Evolutionary conservation across 2,888 invertebrate genomes (phyloP), one percentile per base, ranked within the genome.

Genomic region (Platynereis dumerilii): DNA sequence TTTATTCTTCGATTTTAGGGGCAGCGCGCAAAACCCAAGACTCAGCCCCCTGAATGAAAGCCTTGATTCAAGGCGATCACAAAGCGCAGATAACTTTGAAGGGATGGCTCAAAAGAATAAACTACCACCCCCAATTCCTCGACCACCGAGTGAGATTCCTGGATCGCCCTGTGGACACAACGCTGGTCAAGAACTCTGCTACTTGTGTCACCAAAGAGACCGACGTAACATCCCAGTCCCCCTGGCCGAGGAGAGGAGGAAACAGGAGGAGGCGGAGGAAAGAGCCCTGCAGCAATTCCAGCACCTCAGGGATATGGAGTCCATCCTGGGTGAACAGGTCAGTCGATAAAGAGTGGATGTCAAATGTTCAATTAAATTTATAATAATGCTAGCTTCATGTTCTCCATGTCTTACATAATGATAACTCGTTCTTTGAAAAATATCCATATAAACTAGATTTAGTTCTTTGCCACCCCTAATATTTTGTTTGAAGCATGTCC

Each of bases 161-260:
- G 48, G 55, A 29, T 48, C 58, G 59, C 29, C 73, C 76, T 72
- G 72, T 24, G 72, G 72, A 12, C 83, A 83, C 67, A 77, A 78
- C 58, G 81, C 83, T n/a, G 84, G 84, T 0, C 84, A 84, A 70
- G 84, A 84, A 72, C 71, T 84, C 60, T 84, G 84, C 72, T 84
- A 84, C 67, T 74, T 84, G 45, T 84, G 84, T 69, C 83, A 84
- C 71, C 84, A 84, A 72, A 69, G 84, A n/a, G 75, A 76, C 1
- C 71, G 79, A 5, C 71, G 81, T n/a, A 84, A 84, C 69, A 71
- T 83, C 26, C 83, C 83, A 0, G 80, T 84, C 20, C 79, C 78
- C 15, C 82, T 84, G 58, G 65, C 75, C 0, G 81, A 83, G 59
- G 83, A 83, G 68, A 68, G 76, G 3, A 70, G 71, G 52, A 67